Conservation (phyloP, 2,888 invertebrate genomes). For the Cheilosia vulpina region DNA sequence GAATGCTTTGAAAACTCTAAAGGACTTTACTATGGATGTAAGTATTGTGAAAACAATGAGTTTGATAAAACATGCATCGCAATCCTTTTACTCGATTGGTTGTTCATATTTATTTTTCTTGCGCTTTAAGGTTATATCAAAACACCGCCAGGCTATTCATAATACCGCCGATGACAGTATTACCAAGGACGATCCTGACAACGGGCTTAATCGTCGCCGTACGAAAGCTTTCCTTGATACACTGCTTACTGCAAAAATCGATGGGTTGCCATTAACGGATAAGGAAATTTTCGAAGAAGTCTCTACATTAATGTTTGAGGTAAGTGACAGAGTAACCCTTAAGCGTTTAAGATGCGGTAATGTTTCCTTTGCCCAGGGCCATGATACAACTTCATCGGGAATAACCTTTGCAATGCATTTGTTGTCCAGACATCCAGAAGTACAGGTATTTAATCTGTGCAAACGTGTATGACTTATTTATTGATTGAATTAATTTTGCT, state of each 20-base stretch:
- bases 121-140: conserved; percentile 78
- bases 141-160: conserved; percentile 76
- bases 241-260: conserved; percentile 79
- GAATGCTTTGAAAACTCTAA: not conserved
- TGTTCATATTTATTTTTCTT: not conserved
- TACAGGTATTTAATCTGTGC: conserved; percentile 82
- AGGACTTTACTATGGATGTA: not conserved
- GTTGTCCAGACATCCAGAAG: conserved; percentile 84
- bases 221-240: conserved; percentile 81
- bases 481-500: conserved; percentile 38
- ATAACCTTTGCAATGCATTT: conserved; percentile 84
- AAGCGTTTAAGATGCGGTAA: no score
- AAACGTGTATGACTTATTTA: not conserved
- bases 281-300: conserved; percentile 82
- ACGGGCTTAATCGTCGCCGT: conserved; percentile 76
- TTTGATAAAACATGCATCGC: no score
- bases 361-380: conserved; percentile 82
- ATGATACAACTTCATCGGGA: conserved; percentile 86
- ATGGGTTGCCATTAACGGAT: conserved; percentile 78
- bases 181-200: conserved; percentile 26
- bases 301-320: no score
- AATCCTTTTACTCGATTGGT: no score
- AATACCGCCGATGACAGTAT: conserved; percentile 22
- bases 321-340: not conserved
- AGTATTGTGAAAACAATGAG: not conserved